Percentiles rank a stretch among this genome's conserved stretches.
phyloP scores from a whole-genome alignment of 2,888 invertebrate genomes.

The Frankliniella fusca region DNA sequence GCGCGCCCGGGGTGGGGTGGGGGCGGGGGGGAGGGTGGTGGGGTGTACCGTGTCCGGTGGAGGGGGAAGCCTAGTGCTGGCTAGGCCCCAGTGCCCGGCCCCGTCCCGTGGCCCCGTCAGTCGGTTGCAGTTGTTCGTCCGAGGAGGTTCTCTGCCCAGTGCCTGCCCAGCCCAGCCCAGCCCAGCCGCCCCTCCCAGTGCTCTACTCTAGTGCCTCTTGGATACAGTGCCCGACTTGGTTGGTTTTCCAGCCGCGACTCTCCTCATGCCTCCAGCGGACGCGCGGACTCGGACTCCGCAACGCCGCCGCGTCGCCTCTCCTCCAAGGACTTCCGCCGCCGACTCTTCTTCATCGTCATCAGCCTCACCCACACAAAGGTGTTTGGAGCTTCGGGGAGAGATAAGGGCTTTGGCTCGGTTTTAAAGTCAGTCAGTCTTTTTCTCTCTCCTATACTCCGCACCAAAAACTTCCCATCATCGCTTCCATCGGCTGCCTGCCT shows the following conservation, averaged over 20 bases:
- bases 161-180: neutral
- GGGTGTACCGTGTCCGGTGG: too few relatives aligned
- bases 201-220: constrained; percentile 13
- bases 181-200: neutral
- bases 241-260: neutral
- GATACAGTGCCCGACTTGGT: neutral
- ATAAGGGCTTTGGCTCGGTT: constrained; percentile 20
- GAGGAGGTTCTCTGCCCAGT: neutral
- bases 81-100: neutral
- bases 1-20: neutral
- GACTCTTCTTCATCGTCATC: neutral
- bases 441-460: constrained; percentile 26
- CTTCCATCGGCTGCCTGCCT: neutral
- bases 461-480: neutral
- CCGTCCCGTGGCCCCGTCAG: neutral
- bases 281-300: neutral
- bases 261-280: neutral
- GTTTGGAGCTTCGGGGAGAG: constrained; percentile 24
- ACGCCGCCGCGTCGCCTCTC: neutral
- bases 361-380: neutral
- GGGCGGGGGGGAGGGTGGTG: neutral
- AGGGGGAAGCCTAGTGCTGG: neutral
- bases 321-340: neutral
- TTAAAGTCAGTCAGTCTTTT: constrained; percentile 25
- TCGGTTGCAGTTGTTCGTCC: neutral